phyloP scores from a whole-genome alignment of 1,140 invertebrate species.

The Aradophagus sp. region DNA sequence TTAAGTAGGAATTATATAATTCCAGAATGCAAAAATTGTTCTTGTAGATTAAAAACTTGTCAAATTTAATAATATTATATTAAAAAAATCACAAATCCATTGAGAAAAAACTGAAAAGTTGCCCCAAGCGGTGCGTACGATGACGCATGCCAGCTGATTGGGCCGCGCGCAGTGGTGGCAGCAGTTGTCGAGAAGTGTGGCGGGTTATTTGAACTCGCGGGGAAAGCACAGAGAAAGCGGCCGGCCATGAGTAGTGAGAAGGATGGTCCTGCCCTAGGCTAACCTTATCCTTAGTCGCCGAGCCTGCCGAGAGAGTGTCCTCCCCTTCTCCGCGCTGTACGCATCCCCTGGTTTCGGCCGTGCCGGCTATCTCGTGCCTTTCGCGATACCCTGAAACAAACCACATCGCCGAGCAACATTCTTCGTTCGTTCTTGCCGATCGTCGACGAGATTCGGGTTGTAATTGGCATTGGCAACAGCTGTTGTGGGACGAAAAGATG shows the following conservation, averaged over 20 bases:
- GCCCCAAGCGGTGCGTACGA: neutral
- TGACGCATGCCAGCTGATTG: constrained; percentile 49
- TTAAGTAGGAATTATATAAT: too few relatives aligned
- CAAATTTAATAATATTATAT: too few relatives aligned
- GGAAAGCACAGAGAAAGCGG: constrained; percentile 31
- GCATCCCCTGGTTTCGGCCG: constrained; percentile 11
- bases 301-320: constrained; percentile 43
- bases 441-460: constrained; percentile 5
- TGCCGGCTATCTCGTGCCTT: constrained; percentile 25
- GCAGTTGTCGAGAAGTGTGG: constrained; percentile 55
- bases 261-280: constrained; percentile 70
- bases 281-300: constrained; percentile 67
- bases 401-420: constrained; percentile 24
- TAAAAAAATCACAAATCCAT: constrained; percentile 1
- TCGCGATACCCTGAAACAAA: constrained; percentile 25
- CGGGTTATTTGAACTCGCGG: constrained; percentile 50
- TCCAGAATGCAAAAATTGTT: too few relatives aligned
- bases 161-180: constrained; percentile 30
- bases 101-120: neutral
- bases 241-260: constrained; percentile 40
- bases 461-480: too few relatives aligned
- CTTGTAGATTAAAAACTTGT: too few relatives aligned
- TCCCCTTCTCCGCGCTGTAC: constrained; percentile 24
- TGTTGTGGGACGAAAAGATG: too few relatives aligned
- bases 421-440: constrained; percentile 12